phyloP scores from a whole-genome alignment of 2,888 invertebrate species.

The Apodemia mormo region DNA sequence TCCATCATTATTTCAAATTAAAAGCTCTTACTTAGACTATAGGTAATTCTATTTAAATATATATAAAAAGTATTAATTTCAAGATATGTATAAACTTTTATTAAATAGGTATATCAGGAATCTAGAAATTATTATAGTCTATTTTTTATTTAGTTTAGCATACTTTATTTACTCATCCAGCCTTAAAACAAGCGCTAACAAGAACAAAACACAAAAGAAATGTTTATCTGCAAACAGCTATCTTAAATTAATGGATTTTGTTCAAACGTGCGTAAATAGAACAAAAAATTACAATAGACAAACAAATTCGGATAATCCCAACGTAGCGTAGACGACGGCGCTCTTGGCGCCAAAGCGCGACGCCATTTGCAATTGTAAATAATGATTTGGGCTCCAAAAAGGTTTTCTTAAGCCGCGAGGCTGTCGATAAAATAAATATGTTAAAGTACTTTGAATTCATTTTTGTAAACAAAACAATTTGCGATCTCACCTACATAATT shows the following conservation, averaged over 20 bases:
- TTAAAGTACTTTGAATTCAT: neutral
- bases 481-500: too few relatives aligned
- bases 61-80: too few relatives aligned
- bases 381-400: conserved; percentile 7
- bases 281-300: conserved; percentile 40
- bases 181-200: neutral
- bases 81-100: too few relatives aligned
- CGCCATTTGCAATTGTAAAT: conserved; percentile 37
- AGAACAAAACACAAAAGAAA: conserved; percentile 30
- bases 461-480: neutral
- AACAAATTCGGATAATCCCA: conserved; percentile 43
- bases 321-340: conserved; percentile 35
- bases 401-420: conserved; percentile 6
- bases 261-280: conserved; percentile 39
- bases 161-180: neutral
- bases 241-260: conserved; percentile 38
- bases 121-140: too few relatives aligned
- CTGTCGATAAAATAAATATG: conserved; percentile 9
- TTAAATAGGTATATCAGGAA: too few relatives aligned
- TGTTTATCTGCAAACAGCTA: conserved; percentile 51
- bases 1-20: too few relatives aligned
- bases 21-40: too few relatives aligned
- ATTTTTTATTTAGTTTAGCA: too few relatives aligned
- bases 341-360: conserved; percentile 40
- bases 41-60: too few relatives aligned